Base-by-base conservation (phyloP, 1,140 invertebrate species). In the Drosophila nannoptera region DNA sequence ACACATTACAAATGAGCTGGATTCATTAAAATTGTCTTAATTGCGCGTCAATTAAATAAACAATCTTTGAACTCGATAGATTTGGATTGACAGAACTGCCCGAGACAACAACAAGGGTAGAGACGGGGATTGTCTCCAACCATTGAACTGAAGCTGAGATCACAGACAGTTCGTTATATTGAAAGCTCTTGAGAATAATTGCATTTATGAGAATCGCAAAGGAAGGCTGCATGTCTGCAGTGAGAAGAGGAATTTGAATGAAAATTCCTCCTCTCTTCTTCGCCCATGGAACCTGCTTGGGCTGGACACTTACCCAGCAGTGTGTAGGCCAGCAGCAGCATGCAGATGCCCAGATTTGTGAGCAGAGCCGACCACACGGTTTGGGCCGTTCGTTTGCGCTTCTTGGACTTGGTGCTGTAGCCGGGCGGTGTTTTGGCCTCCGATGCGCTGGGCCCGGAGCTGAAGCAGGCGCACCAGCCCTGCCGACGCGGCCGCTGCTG, bases 271-370 rank as follows among this genome's bases (percentile, higher is more conserved):
- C 22, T 22, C 22, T 22, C 22, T 22, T n/a, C n/a, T n/a, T n/a
- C n/a, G 22, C 3, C 1, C 22, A 22, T 38, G 36, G 9, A 38
- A 38, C n/a, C n/a, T n/a, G n/a, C n/a, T n/a, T n/a, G n/a, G 0
- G 9, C 12, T 11, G 0, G 3, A n/a, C 33, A 78, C 83, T 88
- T 55, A 68, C 92, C 92, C 4, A 98, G 90, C 8, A 98, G 91
- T 0, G 96, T 97, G 90, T 99, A 99, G 4, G 94, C 94, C 4
- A 98, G 92, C 0, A 98, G 92, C 29, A 98, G 91, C 36, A 93
- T 92, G 87, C 96, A 97, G 46, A 98, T 95, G 0, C 96, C 96
- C 29, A 97, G 90, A 89, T 97, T 97, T 6, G 96, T 97, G 68
- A 96, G 92, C 60, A 96, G 92, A 9, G 94, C 94, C 9, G 94